These are phyloP conservation scores for Tipula confusa DNA, from an alignment of 2,888 invertebrate species.

Conservation along the genomic window DNA sequence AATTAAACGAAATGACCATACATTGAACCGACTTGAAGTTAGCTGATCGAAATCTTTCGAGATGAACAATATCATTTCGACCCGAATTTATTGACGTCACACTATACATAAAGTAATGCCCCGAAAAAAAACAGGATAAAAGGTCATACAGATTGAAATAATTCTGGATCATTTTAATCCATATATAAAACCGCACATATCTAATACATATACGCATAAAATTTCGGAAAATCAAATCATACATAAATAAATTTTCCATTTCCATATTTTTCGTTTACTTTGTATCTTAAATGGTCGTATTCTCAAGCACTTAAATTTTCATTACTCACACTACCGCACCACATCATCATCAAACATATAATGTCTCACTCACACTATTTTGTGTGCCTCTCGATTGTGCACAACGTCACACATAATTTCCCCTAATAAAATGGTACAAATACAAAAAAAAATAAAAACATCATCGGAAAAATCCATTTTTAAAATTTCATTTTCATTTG, in stretches of 20 bases:
- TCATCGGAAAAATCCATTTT: background rate
- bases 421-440: background rate
- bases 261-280: background rate
- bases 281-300: background rate
- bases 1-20: too few species aligned
- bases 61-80: too few species aligned
- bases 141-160: background rate
- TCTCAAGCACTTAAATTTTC: background rate
- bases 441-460: background rate
- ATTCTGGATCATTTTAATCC: background rate
- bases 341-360: background rate
- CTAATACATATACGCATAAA: too few species aligned
- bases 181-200: background rate
- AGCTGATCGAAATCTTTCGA: too few species aligned
- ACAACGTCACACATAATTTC: background rate
- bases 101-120: too few species aligned
- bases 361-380: background rate
- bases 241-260: background rate
- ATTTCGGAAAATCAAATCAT: background rate
- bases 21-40: too few species aligned
- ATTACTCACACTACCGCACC: background rate
- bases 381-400: background rate
- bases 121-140: background rate
- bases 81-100: too few species aligned
- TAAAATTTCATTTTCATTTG: background rate